Evolutionary conservation across 2,113 vertebrate genomes (phyloP), one percentile per base, ranked within the genome.

Genomic region (Chionis minor): DNA sequence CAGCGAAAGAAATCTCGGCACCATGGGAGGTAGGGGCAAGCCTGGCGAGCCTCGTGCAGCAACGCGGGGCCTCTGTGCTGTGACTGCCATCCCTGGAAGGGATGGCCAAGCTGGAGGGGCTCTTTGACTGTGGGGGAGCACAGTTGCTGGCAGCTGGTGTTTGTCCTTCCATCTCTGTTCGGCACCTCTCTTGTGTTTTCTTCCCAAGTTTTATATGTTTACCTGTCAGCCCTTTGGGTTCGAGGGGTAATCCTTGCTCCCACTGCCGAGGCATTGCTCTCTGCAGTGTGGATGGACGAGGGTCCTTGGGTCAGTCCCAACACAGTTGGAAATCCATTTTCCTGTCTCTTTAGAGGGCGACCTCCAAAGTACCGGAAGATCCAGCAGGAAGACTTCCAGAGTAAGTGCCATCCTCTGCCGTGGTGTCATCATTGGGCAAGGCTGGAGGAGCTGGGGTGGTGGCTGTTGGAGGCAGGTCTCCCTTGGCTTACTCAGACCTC

Each of bases 301-400:
- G 78, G 52, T 35, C 56, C 87, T 87, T 15, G 70, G 92, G 78
- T 84, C 69, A 21, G 56, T 45, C 81, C 86, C 42, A n/a, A 22
- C 73, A 38, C 55, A 81, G 56, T 19, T 51, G 73, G 80, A 92
- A 92, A 96, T 90, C 72, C 86, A 56, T 87, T 83, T 90, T 93
- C 82, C 96, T 96, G 51, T 97, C 94, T 98, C 96, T 97, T 78
- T 97, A 98, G 99, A 98, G 99, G 99, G 38, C 99, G 99, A 65
- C 99, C 99, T 89, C 99, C 99, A 21, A 99, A 99, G 98, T 99
- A 99, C 96, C 99, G 98, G 88, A 99, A 99, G 98, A 99, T 98
- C 95, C 99, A 99, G 45, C 99, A 99, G 91, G 99, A 99, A 97
- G 98, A 98, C 90, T 99, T 99, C 96, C 99, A 99, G 75, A 98